A percentile compares a stretch with the other conserved stretches of the same genome.
These are phyloP conservation scores for Rhingia campestris DNA, from an alignment of 2,888 invertebrate species.

Conservation along the genomic window DNA sequence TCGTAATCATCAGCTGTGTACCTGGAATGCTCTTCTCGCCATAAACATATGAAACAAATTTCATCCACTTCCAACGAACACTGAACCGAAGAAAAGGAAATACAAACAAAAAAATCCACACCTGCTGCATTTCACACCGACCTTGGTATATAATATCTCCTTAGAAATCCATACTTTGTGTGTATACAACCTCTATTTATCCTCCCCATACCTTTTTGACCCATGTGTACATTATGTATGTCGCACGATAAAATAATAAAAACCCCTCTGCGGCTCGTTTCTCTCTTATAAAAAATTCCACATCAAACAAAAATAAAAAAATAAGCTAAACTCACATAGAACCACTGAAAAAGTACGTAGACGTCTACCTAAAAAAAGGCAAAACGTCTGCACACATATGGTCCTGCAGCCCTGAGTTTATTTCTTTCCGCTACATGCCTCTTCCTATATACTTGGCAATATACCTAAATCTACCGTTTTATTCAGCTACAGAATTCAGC, in stretches of 20 bases:
- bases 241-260: conserved; percentile 2
- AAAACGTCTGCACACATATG: conserved; percentile 63
- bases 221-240: conserved; percentile 7
- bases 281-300: neutral
- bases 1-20: conserved; percentile 50
- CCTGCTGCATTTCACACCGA: conserved; percentile 63
- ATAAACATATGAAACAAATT: conserved; percentile 48
- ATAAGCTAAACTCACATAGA: neutral
- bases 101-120: conserved; percentile 55
- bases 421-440: conserved; percentile 63
- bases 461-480: conserved; percentile 40
- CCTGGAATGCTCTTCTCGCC: conserved; percentile 19
- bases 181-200: conserved; percentile 60
- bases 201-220: conserved; percentile 50
- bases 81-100: conserved; percentile 22
- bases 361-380: conserved; percentile 47
- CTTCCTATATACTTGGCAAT: conserved; percentile 29
- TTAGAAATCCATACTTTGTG: conserved; percentile 57
- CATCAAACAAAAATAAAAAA: neutral
- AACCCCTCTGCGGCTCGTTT: neutral
- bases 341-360: conserved; percentile 19
- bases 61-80: conserved; percentile 30
- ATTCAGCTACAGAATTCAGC: conserved; percentile 1
- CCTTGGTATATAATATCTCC: conserved; percentile 37
- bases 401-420: conserved; percentile 59